Evolutionary conservation across 92 coral and sea anemone species (phyloP).

Genomic region (Desmophyllum pertusum): DNA sequence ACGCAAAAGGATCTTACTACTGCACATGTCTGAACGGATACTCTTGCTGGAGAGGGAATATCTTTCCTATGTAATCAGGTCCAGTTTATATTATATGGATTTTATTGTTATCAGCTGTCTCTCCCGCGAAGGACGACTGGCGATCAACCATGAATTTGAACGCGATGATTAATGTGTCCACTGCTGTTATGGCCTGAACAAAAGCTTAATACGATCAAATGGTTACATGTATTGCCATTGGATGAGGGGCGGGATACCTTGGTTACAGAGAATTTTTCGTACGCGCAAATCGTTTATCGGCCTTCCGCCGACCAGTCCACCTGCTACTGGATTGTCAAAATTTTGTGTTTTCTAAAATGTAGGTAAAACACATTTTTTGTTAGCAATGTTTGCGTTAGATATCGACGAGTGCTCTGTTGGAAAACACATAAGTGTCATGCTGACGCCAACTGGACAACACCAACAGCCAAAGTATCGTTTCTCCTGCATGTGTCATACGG

Average conservation of each 20-base stretch:
- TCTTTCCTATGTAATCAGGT: not conserved
- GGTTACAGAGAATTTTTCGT: too few relatives aligned
- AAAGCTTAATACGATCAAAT: too few relatives aligned
- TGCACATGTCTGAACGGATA: slow-evolving; percentile 84
- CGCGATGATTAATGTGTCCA: too few relatives aligned
- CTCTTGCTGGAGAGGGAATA: slow-evolving; percentile 83
- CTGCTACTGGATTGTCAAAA: too few relatives aligned
- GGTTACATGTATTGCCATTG: too few relatives aligned
- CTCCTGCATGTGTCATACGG: slow-evolving; percentile 51
- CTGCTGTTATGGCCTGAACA: too few relatives aligned
- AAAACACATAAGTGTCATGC: slow-evolving; percentile 69
- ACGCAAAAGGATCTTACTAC: slow-evolving; percentile 86
- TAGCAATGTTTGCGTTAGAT: slow-evolving; percentile 21
- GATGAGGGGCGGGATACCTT: too few relatives aligned
- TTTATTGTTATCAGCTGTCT: not conserved
- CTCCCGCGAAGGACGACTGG: not conserved
- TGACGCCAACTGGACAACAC: slow-evolving; percentile 77
- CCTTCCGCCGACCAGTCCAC: too few relatives aligned
- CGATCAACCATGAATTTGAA: too few relatives aligned
- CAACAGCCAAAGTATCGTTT: slow-evolving; percentile 49
- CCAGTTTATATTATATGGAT: not conserved
- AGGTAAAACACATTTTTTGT: not conserved
- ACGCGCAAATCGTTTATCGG: too few relatives aligned
- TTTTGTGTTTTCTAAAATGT: not conserved
- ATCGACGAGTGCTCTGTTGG: slow-evolving; percentile 59